Conservation (phyloP, 1,140 invertebrate species). For the Chrysoperla carnea region DNA sequence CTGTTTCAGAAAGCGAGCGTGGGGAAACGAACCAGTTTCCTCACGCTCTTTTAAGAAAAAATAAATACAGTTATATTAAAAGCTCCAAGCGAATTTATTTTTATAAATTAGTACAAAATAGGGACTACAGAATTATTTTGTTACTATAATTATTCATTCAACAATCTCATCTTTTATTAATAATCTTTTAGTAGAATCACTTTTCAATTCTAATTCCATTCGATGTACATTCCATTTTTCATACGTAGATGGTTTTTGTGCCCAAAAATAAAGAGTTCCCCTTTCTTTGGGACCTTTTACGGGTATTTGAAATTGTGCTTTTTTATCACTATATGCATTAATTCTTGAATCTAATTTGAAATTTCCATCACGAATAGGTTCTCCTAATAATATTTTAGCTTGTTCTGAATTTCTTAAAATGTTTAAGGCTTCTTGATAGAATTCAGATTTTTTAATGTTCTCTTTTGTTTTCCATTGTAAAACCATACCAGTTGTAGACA, state of each 20-base stretch:
- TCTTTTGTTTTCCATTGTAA: constrained; percentile 25
- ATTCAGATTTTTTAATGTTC: constrained; percentile 26
- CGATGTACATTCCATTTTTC: constrained; percentile 26
- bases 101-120: too few relatives aligned
- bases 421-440: constrained; percentile 36
- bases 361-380: constrained; percentile 39
- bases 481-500: constrained; percentile 23
- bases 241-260: constrained; percentile 18
- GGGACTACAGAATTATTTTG: too few relatives aligned
- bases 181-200: constrained; percentile 27
- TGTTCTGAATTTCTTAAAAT: constrained; percentile 29
- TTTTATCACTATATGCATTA: constrained; percentile 30
- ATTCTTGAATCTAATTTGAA: constrained; percentile 32
- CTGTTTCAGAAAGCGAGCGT: too few relatives aligned
- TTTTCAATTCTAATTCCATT: constrained; percentile 32
- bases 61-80: too few relatives aligned
- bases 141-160: too few relatives aligned
- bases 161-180: constrained; percentile 13
- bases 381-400: constrained; percentile 36
- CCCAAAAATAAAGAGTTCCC: constrained; percentile 34
- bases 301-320: constrained; percentile 36
- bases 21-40: too few relatives aligned
- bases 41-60: too few relatives aligned
- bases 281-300: constrained; percentile 37
- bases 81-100: constrained; percentile 21